Conservation (phyloP, 2,888 invertebrate species). For the Leistus spinibarbis region DNA sequence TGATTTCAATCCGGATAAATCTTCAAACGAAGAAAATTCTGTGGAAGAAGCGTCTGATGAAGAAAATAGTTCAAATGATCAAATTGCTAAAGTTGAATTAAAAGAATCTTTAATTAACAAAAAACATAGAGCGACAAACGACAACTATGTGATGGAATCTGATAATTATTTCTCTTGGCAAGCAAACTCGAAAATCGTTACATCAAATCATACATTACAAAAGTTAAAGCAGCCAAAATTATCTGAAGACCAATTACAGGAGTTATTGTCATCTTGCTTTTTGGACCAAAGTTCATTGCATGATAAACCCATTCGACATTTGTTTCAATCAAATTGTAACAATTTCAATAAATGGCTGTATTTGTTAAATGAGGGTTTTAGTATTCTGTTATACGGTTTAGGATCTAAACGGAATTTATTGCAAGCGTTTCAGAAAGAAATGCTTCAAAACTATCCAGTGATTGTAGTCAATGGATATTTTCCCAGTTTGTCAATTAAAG, state of each 20-base stretch:
- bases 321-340: conserved; percentile 63
- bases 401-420: conserved; percentile 86
- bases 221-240: conserved; percentile 69
- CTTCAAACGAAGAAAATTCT: conserved; percentile 11
- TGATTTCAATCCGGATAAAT: conserved; percentile 56
- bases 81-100: conserved; percentile 47
- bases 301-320: conserved; percentile 61
- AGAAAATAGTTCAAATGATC: not conserved
- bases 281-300: conserved; percentile 58
- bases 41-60: not conserved
- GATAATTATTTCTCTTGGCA: conserved; percentile 73
- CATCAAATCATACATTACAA: conserved; percentile 81
- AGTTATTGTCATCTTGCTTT: conserved; percentile 55
- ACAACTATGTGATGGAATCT: conserved; percentile 68
- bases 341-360: conserved; percentile 77
- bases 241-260: conserved; percentile 63
- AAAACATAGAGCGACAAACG: conserved; percentile 47
- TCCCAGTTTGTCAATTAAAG: conserved; percentile 86
- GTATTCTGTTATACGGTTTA: conserved; percentile 84
- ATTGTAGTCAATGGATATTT: conserved; percentile 91
- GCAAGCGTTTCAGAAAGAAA: conserved; percentile 72
- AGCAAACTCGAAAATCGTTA: conserved; percentile 67
- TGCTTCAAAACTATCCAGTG: conserved; percentile 67
- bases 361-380: conserved; percentile 80
- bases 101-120: conserved; percentile 51